Base-by-base conservation (phyloP, 2,888 invertebrate species). In the Leucophenga montana region DNA sequence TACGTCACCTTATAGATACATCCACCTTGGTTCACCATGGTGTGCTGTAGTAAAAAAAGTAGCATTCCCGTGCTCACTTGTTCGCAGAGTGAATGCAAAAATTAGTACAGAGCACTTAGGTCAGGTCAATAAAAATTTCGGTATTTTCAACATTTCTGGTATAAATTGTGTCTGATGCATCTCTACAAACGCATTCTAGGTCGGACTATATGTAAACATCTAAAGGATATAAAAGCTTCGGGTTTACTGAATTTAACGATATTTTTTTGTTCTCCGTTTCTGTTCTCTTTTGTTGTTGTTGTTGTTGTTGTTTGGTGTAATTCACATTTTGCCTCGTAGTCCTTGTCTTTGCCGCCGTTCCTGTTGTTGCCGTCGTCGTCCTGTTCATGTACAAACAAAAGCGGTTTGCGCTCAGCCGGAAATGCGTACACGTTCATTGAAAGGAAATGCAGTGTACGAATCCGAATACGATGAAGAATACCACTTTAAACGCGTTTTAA, bases 301-400 rank as follows among this genome's bases (percentile, higher is more conserved):
- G 79, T 75, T 79, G 61, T 61, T 73, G 71, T 69, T 72, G 68
- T 68, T 64, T 46, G 44, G 65, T 57, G 57, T 68, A 13, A 48
- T 50, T 74, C 73, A 62, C 66, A 66, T 50, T 59, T 50, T 69
- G 66, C 53, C 54, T 64, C 13, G 9, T 1, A 14, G 46, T 66
- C 3, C 22, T 20, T 56, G 31, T 50, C 27, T 70, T 27, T 6
- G 11, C 20, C 14, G 57, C 8, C 5, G 48, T 4, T 39, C 50
- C 66, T 61, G 67, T 39, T 68, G 46, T 62, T 2, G 39, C 39
- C 31, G 33, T 13, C 16, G 16, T 33, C 33, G 16, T 13, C 71
- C 74, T 69, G 78, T 74, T 76, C 74, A 72, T 70, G 20, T 68
- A 56, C 67, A 33, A 72, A 71, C 53, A 68, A 57, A 57, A 57